These are phyloP conservation scores for Ophiodon elongatus DNA, from an alignment of 2,113 vertebrate species.

Conservation along the genomic window DNA sequence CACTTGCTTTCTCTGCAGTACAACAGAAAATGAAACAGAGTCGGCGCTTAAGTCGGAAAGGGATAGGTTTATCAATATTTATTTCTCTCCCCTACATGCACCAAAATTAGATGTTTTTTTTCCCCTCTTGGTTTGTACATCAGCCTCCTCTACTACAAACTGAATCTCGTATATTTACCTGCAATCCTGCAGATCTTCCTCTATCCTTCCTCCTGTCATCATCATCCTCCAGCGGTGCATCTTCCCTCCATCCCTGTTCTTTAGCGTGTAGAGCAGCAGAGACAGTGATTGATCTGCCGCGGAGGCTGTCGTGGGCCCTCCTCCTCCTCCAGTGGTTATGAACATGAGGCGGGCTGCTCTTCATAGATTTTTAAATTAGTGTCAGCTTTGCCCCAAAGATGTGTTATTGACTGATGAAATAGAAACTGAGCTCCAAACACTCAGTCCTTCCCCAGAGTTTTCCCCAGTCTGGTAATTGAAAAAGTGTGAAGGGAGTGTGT, in stretches of 20 bases:
- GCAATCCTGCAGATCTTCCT: constrained; percentile 27
- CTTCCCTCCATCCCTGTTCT: constrained; percentile 24
- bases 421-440: constrained; percentile 85
- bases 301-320: constrained; percentile 66
- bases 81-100: constrained; percentile 46
- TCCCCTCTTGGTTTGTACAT: neutral
- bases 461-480: constrained; percentile 85
- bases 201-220: constrained; percentile 43
- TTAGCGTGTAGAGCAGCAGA: constrained; percentile 36
- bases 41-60: neutral
- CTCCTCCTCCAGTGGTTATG: constrained; percentile 79
- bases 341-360: constrained; percentile 82
- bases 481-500: constrained; percentile 83
- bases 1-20: neutral
- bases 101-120: constrained; percentile 5
- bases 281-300: constrained; percentile 81
- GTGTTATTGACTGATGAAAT: constrained; percentile 89
- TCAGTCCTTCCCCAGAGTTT: constrained; percentile 85
- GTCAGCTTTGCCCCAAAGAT: constrained; percentile 88
- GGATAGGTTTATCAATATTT: constrained; percentile 54
- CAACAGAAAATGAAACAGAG: constrained; percentile 9
- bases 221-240: constrained; percentile 41
- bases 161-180: constrained; percentile 34
- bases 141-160: neutral
- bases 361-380: constrained; percentile 90